These are phyloP conservation scores for Cephonodes hylas DNA, from an alignment of 2,888 invertebrate genomes.

Conservation along the genomic window DNA sequence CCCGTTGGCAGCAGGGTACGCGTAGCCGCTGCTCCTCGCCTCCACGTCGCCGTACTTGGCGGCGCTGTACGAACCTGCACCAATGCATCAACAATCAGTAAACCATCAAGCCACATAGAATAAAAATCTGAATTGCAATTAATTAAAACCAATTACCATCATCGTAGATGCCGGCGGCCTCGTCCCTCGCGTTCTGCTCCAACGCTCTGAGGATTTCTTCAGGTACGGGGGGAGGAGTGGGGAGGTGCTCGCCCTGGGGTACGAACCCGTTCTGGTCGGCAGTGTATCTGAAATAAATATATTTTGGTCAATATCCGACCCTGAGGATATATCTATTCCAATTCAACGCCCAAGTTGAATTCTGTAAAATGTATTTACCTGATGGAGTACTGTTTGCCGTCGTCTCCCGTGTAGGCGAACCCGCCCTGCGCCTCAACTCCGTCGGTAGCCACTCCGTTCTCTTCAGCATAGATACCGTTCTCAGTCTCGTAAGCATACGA, in stretches of 20 bases:
- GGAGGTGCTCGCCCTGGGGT: constrained; percentile 68
- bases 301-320: too few species aligned
- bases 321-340: too few species aligned
- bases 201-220: constrained; percentile 66
- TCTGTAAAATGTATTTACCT: constrained; percentile 44
- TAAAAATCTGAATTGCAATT: too few species aligned
- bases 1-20: constrained; percentile 21
- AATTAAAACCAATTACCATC: constrained; percentile 69
- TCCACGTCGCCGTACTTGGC: constrained; percentile 49
- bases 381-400: constrained; percentile 66
- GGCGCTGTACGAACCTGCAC: constrained; percentile 62
- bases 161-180: constrained; percentile 70
- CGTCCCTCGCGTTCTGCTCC: constrained; percentile 71
- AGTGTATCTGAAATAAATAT: constrained; percentile 50
- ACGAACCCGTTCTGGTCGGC: constrained; percentile 73
- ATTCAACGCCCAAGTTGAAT: too few species aligned
- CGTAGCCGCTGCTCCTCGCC: constrained; percentile 30
- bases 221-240: constrained; percentile 69
- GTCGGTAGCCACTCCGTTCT: constrained; percentile 65
- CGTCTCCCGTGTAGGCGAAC: constrained; percentile 70
- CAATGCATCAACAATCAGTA: not conserved
- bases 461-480: constrained; percentile 69
- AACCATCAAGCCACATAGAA: too few species aligned
- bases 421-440: constrained; percentile 71
- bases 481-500: constrained; percentile 69